A percentile compares a stretch with the other conserved stretches of the same genome.
Evolutionary conservation across 2,888 invertebrate species (phyloP).

Genomic region (Muschampia staudingeri): DNA sequence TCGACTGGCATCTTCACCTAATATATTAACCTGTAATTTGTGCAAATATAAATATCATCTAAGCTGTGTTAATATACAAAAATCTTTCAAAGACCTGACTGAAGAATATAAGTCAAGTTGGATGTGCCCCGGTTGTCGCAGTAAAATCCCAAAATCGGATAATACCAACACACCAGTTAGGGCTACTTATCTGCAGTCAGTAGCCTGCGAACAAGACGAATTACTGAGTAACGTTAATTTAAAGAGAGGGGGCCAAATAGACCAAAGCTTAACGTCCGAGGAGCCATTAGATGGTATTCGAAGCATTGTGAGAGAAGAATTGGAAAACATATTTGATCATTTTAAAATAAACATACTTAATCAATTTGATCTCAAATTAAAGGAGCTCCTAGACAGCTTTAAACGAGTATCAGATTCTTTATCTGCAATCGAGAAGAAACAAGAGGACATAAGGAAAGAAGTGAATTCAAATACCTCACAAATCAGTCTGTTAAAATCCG

Average conservation of each 20-base stretch:
- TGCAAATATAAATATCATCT: conserved; percentile 34
- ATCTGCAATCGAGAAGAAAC: background rate
- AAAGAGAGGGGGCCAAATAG: background rate
- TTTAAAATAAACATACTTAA: background rate
- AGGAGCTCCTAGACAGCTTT: background rate
- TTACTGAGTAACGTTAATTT: background rate
- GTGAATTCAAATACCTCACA: background rate
- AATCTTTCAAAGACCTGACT: conserved; percentile 20
- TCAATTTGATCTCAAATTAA: background rate
- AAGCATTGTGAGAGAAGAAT: background rate
- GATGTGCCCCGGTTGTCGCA: conserved; percentile 39
- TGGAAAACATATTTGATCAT: background rate
- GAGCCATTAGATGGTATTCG: too few relatives aligned
- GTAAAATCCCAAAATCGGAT: conserved; percentile 33
- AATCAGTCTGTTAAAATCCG: background rate
- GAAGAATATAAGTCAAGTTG: conserved; percentile 31
- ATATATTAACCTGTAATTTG: background rate
- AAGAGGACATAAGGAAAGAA: background rate
- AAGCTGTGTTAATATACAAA: conserved; percentile 27
- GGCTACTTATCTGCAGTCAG: background rate
- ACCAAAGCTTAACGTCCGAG: background rate
- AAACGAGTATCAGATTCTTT: background rate
- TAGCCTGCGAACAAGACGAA: background rate
- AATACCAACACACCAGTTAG: conserved; percentile 30
- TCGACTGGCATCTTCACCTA: background rate